Evolutionary conservation across 2,797 vertebrate species (phyloP).

Genomic region (Catostomus latipinnis): DNA sequence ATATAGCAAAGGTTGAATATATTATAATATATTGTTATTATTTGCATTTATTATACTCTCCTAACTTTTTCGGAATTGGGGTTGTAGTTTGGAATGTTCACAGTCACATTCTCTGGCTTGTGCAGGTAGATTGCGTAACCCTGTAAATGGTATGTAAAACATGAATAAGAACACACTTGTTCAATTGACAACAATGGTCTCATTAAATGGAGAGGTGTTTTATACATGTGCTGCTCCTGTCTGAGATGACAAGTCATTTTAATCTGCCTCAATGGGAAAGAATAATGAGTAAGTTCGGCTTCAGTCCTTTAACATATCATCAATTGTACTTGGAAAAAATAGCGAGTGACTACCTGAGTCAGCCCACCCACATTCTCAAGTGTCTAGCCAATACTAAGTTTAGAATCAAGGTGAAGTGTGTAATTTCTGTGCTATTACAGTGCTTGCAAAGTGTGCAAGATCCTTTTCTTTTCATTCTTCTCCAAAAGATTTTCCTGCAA

Average conservation of each 20-base stretch:
- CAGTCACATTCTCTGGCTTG: conserved; percentile 36
- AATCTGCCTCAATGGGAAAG: conserved; percentile 11
- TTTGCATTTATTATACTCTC: too few species aligned
- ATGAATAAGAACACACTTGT: conserved; percentile 13
- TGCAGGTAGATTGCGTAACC: too few species aligned
- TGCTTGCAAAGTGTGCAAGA: too few species aligned
- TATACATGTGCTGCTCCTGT: neutral
- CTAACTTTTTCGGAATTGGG: too few species aligned
- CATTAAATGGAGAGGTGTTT: too few species aligned
- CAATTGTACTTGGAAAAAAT: neutral
- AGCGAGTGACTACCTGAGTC: conserved; percentile 30
- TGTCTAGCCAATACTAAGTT: neutral
- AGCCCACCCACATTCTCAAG: neutral
- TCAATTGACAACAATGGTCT: neutral
- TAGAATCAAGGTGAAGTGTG: conserved; percentile 8
- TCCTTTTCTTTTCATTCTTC: too few species aligned
- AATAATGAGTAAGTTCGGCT: too few species aligned
- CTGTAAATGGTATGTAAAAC: conserved; percentile 21
- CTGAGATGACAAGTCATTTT: conserved; percentile 2
- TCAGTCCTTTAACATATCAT: neutral
- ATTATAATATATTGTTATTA: too few species aligned
- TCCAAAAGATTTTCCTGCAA: too few species aligned
- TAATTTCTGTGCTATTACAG: neutral
- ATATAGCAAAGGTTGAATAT: too few species aligned
- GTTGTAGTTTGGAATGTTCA: conserved; percentile 18